phyloP scores from a whole-genome alignment of 2,113 vertebrate genomes.

The Numenius arquata region DNA sequence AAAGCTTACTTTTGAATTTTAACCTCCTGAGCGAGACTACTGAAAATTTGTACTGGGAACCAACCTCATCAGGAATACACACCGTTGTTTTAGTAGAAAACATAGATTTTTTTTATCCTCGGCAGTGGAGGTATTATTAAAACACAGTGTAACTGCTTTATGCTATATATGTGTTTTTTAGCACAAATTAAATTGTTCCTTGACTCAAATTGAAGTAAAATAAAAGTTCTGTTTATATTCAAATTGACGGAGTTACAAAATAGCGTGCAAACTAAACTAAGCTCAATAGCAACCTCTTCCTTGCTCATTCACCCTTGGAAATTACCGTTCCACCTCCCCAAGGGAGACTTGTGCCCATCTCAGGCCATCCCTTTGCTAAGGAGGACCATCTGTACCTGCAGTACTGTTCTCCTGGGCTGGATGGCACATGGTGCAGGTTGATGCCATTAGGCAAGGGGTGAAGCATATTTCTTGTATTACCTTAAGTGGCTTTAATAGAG shows the following conservation, averaged over 20 bases:
- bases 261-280: not conserved
- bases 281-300: not conserved
- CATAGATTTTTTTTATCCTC: not conserved
- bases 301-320: not conserved
- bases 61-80: not conserved
- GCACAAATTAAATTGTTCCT: not conserved
- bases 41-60: not conserved
- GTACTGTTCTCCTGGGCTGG: not conserved
- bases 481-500: not conserved
- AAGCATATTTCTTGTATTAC: not conserved
- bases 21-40: not conserved
- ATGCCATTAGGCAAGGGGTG: no score
- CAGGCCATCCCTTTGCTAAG: not conserved
- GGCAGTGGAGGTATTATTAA: not conserved
- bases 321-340: not conserved
- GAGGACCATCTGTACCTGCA: rapidly evolving
- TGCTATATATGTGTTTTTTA: not conserved
- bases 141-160: not conserved
- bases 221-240: not conserved
- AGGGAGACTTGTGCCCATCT: not conserved
- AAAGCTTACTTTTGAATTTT: not conserved
- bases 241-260: not conserved
- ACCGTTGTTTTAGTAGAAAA: not conserved
- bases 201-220: not conserved
- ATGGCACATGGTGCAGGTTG: not conserved